Base-by-base conservation (phyloP, 2,888 invertebrate species). In the Cantharis nigra region DNA sequence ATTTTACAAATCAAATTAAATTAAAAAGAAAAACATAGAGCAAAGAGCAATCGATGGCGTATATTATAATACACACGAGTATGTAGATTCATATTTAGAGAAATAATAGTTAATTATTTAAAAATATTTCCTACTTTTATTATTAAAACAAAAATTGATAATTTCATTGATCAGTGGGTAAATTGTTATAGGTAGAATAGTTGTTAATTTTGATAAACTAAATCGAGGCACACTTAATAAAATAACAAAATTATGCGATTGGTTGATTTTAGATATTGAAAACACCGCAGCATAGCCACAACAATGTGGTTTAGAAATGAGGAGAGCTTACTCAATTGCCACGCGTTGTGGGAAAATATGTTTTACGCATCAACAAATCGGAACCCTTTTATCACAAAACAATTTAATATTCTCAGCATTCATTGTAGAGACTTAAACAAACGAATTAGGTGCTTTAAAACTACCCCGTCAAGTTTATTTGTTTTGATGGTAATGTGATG, bases 401-500 rank as follows among this genome's bases (percentile, higher is more conserved):
- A 76, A 72, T 78, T 78, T 78, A 78, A 78, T 78, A 76, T 76
- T 76, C 75, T 76, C 78, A 73, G 67, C 73, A 74, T 14, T 76
- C 73, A 79, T 79, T 76, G 78, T 79, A 33, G 62, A 33, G 20
- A 74, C 20, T 76, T 71, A 72, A 74, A 78, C 71, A 78, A 78
- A 72, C 64, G 73, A 78, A 75, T 70, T 72, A 75, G 67, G 72
- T 67, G 73, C 78, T 75, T 75, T 72, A 76, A 16, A 70, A 72
- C 78, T 49, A 76, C 78, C 78, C 76, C 74, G 76, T 74, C 69
- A 78, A 70, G 76, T 81, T 76, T 79, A 78, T 80, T 77, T 80
- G 80, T 81, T 81, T 72, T 77, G 77, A 82, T 79, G 78, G 76
- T 79, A 79, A 79, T 80, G 82, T 78, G 80, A 81, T 81, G 73